These are phyloP conservation scores for Chiroxiphia lanceolata DNA, from an alignment of 2,797 vertebrate species.

Conservation along the genomic window DNA sequence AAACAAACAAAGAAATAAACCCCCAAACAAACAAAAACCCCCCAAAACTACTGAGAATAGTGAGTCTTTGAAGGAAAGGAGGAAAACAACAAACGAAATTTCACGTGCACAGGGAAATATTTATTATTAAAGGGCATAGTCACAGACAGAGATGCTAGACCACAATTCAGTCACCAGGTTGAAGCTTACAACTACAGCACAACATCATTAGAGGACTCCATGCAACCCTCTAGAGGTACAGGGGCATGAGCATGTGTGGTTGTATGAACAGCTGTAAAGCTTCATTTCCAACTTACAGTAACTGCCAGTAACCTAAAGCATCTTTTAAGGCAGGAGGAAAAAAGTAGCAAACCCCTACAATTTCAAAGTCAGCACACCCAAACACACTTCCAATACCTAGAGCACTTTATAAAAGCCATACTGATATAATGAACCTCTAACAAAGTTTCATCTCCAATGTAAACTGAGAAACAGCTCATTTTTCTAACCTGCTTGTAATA, in stretches of 20 bases:
- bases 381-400: not conserved
- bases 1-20: not conserved
- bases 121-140: not conserved
- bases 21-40: not conserved
- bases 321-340: not conserved
- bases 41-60: not conserved
- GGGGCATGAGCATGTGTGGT: fast-evolving
- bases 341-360: not conserved
- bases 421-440: not conserved
- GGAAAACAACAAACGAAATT: not conserved
- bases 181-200: not conserved
- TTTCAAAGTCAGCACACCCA: not conserved
- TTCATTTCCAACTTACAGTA: not conserved
- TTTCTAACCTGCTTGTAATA: not conserved
- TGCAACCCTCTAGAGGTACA: not conserved
- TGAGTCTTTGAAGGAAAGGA: not conserved
- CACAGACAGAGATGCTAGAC: not conserved
- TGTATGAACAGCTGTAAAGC: not conserved
- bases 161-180: not conserved
- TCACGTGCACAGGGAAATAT: fast-evolving
- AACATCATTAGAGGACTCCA: not conserved
- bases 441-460: not conserved
- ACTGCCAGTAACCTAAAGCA: not conserved
- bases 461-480: not conserved
- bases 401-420: not conserved